Conservation (phyloP, 2,888 invertebrate genomes). For the Hanleya hanleyi region DNA sequence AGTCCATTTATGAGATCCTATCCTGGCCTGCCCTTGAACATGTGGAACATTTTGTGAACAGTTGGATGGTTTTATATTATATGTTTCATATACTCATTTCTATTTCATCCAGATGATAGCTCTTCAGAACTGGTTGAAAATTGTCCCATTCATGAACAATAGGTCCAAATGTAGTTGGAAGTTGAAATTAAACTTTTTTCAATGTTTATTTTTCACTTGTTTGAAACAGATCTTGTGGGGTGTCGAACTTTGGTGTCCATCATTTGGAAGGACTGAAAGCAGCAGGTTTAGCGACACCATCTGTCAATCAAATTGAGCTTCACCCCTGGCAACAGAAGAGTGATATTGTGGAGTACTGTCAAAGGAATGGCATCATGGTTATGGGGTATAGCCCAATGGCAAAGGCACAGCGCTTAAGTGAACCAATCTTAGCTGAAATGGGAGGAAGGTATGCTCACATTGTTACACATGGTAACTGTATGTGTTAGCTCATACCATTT, state of each 20-base stretch:
- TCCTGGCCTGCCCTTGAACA: too few relatives aligned
- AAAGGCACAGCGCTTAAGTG: constrained; percentile 42
- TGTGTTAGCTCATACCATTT: too few relatives aligned
- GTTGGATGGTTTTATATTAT: too few relatives aligned
- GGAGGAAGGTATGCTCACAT: constrained; percentile 24
- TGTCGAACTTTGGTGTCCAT: constrained; percentile 58
- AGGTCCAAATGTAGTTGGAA: too few relatives aligned
- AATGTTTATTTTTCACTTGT: background rate
- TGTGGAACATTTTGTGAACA: too few relatives aligned
- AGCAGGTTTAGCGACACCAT: constrained; percentile 52
- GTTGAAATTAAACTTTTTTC: background rate
- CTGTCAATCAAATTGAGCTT: constrained; percentile 62
- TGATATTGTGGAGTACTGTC: constrained; percentile 54
- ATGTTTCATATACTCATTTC: too few relatives aligned
- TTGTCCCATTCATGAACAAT: too few relatives aligned
- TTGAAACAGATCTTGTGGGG: constrained; percentile 53
- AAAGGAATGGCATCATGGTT: constrained; percentile 46
- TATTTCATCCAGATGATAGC: too few relatives aligned
- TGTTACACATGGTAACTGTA: too few relatives aligned
- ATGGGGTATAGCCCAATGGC: constrained; percentile 58
- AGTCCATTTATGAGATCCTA: too few relatives aligned
- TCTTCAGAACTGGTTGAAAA: too few relatives aligned
- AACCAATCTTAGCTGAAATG: constrained; percentile 42
- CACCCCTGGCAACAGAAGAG: constrained; percentile 51
- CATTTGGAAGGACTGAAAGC: constrained; percentile 53